Base-by-base conservation (phyloP, 2,888 invertebrate genomes). In the Eristalis tenax region DNA sequence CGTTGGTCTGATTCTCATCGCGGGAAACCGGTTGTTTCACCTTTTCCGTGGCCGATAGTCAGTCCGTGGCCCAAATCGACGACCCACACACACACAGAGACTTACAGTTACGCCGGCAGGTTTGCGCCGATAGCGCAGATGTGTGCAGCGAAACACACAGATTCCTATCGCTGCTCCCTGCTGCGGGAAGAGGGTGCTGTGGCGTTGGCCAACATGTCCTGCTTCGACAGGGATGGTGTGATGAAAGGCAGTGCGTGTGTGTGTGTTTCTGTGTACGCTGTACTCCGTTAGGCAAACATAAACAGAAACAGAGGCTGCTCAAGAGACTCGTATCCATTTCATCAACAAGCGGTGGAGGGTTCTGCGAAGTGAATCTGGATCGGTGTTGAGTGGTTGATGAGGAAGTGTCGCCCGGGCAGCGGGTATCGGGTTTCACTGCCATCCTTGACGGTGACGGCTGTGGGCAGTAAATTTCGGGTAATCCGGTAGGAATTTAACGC, bases 291-390 rank as follows among this genome's bases (percentile, higher is more conserved):
- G 80, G 70, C 56, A 84, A 50, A 70, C 43, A 68, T 57, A 40
- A 59, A 65, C 6, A n/a, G 56, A 18, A 18, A 18, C 50, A 35
- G 15, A 26, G 18, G 1, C 32, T 8, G 18, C 18, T 6, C 4
- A 18, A 1, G 50, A 18, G 50, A 18, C n/a, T 18, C 8, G 50
- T 77, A 63, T 79, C 70, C 35, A 50, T 80, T 77, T 66, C 59
- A 40, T 18, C 71, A 80, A 70, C 69, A 74, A 84, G 79, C 77
- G 77, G 81, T 85, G 68, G 73, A 63, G 26, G 23, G 50, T 73
- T 82, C 81, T 86, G 77, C 78, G 85, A 80, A 64, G 77, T 82
- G 85, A 80, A 64, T 80, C 71, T 73, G 84, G 80, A 84, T 73
- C 69, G 11, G 57, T 66, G 59, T 13, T 73, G 68, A 70, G 69